Conservation (phyloP, 30 jellyfish, hydroid and myxozoan genomes). For the Pelagia noctiluca region DNA sequence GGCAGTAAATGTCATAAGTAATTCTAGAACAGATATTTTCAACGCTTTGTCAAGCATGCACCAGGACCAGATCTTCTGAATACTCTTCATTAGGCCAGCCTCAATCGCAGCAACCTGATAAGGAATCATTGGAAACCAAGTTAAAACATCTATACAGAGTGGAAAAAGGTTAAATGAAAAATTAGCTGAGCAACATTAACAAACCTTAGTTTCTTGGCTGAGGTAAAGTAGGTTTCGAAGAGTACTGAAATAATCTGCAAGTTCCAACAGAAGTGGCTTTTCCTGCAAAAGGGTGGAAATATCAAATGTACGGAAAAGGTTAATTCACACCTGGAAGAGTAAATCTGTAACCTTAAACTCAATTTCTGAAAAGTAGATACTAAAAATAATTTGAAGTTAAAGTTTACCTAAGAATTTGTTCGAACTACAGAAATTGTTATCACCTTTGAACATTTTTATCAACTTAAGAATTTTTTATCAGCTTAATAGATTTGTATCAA, state of each 20-base stretch:
- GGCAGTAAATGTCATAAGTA: constrained; percentile 36
- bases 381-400: too few species aligned
- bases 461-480: too few species aligned
- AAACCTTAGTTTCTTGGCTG: constrained; percentile 31
- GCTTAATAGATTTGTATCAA: too few species aligned
- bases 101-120: constrained; percentile 39
- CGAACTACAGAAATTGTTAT: too few species aligned
- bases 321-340: too few species aligned
- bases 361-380: too few species aligned
- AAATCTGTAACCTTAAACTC: too few species aligned
- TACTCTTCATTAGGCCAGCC: constrained; percentile 22
- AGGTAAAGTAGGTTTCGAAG: constrained; percentile 32
- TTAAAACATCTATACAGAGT: neutral
- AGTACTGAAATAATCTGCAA: constrained; percentile 18
- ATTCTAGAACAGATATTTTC: constrained; percentile 23
- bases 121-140: neutral
- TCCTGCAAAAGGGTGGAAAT: too few species aligned
- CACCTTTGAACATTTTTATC: too few species aligned
- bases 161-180: neutral
- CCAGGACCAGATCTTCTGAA: constrained; percentile 72
- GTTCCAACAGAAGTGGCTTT: constrained; percentile 28
- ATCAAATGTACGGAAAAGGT: too few species aligned
- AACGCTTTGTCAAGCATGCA: constrained; percentile 46
- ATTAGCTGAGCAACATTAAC: neutral
- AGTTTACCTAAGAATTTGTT: too few species aligned